Percentiles rank a stretch among this genome's conserved stretches.
Evolutionary conservation across 2,797 vertebrate species (phyloP).

Genomic region (Enteromius paludinosus): DNA sequence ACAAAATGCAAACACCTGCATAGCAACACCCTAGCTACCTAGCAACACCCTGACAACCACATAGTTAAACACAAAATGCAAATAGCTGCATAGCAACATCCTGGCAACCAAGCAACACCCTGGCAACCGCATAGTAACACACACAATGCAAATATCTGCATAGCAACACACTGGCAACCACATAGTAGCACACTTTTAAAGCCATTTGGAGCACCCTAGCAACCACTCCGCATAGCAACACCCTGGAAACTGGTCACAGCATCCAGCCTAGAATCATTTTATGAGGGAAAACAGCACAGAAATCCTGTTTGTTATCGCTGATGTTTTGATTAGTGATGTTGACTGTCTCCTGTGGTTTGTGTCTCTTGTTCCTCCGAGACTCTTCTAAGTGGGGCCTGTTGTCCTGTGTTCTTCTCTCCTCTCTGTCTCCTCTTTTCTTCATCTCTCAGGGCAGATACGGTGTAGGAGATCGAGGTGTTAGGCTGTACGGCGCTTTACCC

Average conservation of each 20-base stretch:
- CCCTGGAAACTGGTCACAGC: background rate
- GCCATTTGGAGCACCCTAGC: background rate
- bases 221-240: background rate
- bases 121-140: no score
- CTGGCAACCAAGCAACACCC: no score
- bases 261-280: background rate
- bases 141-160: no score
- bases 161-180: background rate
- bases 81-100: no score
- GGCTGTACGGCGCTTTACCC: conserved; percentile 82
- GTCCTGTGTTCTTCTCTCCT: conserved; percentile 63
- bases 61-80: no score
- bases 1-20: no score
- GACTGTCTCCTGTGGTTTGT: background rate
- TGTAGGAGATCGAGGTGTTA: conserved; percentile 79
- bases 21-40: no score
- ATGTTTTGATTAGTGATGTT: background rate
- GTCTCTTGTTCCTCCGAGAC: conserved; percentile 8
- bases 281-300: background rate
- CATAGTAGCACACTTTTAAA: background rate
- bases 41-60: background rate
- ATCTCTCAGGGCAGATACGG: conserved; percentile 80
- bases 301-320: background rate
- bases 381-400: background rate
- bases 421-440: conserved; percentile 63